A percentile compares a stretch with the other conserved stretches of the same genome.
Evolutionary conservation across 2,888 invertebrate species (phyloP).

Genomic region (Sturmia bella): DNA sequence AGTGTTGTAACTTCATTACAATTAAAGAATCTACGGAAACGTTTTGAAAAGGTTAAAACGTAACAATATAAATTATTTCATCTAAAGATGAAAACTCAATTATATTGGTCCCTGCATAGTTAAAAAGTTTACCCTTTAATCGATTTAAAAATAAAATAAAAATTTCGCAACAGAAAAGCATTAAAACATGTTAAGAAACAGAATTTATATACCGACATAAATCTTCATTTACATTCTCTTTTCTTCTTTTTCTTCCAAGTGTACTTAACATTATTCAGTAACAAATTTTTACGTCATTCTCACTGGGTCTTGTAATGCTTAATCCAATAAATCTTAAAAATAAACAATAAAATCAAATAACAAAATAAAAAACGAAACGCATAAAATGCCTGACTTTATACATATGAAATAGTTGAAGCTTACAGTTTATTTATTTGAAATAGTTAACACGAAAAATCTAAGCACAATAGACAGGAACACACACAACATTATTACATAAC

Average conservation of each 20-base stretch:
- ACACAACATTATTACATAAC: background rate
- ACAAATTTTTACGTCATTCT: constrained; percentile 39
- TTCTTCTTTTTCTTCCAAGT: constrained; percentile 13
- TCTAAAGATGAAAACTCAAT: too few species aligned
- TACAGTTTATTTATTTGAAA: constrained; percentile 22
- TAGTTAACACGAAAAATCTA: background rate
- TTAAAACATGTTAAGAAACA: too few species aligned
- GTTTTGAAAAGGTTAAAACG: too few species aligned
- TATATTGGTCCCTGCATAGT: too few species aligned
- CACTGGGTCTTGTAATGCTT: constrained; percentile 5
- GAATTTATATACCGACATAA: too few species aligned
- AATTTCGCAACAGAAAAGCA: too few species aligned
- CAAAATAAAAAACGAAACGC: background rate
- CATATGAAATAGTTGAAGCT: constrained; percentile 28
- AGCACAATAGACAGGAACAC: background rate
- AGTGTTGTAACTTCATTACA: too few species aligned
- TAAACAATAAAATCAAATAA: constrained; percentile 23
- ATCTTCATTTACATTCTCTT: too few species aligned
- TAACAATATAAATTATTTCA: too few species aligned
- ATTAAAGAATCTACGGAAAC: too few species aligned
- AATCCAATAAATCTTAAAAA: constrained; percentile 36
- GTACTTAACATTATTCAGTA: background rate
- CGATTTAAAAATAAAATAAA: too few species aligned
- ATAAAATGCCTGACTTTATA: constrained; percentile 11
- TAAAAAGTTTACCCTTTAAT: too few species aligned